phyloP scores from a whole-genome alignment of 2,797 vertebrate species.

The Pelodytes ibericus region DNA sequence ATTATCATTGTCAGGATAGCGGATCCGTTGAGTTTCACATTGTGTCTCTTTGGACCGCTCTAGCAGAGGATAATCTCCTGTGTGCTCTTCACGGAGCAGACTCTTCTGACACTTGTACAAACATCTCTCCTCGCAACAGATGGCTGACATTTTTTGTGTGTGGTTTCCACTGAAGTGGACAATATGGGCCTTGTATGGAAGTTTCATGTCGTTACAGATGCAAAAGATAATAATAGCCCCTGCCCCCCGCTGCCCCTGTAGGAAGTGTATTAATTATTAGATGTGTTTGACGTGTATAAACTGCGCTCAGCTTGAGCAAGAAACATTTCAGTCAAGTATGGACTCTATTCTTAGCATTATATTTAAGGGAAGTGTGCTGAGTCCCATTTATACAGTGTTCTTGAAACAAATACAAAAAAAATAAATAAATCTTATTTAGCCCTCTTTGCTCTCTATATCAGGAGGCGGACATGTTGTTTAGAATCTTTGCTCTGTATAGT shows the following conservation, averaged over 20 bases:
- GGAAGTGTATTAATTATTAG: conserved; percentile 12
- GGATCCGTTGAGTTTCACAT: neutral
- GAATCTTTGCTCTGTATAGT: no score
- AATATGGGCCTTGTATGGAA: conserved; percentile 49
- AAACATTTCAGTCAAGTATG: conserved; percentile 32
- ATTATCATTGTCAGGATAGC: neutral
- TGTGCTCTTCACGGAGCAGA: conserved; percentile 13
- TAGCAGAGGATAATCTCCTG: conserved; percentile 21
- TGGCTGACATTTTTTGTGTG: neutral
- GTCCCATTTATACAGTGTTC: no score
- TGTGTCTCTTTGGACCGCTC: conserved; percentile 3
- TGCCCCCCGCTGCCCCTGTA: conserved; percentile 12
- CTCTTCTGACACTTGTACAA: conserved; percentile 42
- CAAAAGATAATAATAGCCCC: conserved; percentile 26
- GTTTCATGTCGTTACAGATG: conserved; percentile 13
- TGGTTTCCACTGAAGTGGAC: conserved; percentile 10
- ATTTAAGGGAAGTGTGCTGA: no score
- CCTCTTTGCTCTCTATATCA: no score
- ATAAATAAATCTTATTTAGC: no score
- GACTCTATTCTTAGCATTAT: conserved; percentile 33
- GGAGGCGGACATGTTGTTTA: no score
- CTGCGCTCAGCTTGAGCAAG: conserved; percentile 2
- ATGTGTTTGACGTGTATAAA: conserved; percentile 24
- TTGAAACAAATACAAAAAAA: no score
- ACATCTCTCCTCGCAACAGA: conserved; percentile 22